These are phyloP conservation scores for Neosilurus hyrtlii DNA, from an alignment of 2,797 vertebrate species.

Conservation along the genomic window DNA sequence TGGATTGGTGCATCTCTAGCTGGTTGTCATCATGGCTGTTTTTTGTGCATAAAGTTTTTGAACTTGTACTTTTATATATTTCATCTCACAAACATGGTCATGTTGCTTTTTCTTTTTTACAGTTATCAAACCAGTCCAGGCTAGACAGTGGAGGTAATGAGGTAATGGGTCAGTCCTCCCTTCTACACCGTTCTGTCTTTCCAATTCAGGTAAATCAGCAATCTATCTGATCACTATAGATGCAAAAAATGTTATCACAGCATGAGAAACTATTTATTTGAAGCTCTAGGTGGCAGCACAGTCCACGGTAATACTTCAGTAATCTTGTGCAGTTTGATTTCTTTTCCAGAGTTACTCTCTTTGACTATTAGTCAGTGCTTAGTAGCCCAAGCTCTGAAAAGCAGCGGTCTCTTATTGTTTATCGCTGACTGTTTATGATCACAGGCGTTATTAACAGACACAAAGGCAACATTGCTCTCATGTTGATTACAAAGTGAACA, in stretches of 20 bases:
- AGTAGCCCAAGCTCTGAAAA: background rate
- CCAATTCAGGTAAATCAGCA: conserved; percentile 82
- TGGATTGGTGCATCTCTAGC: background rate
- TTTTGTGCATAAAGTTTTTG: background rate
- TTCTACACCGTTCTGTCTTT: conserved; percentile 88
- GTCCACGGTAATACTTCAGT: background rate
- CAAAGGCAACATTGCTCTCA: background rate
- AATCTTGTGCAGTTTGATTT: background rate
- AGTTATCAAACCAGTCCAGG: conserved; percentile 83
- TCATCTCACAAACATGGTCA: background rate
- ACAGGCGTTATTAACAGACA: background rate
- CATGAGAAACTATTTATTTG: background rate
- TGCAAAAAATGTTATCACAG: background rate
- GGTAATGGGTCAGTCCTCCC: conserved; percentile 82
- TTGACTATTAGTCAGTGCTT: background rate
- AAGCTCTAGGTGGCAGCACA: conserved; percentile 42
- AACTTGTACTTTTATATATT: background rate
- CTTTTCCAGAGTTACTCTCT: background rate
- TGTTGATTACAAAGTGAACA: background rate
- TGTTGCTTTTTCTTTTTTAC: conserved; percentile 2
- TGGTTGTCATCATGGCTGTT: background rate
- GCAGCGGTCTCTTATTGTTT: background rate
- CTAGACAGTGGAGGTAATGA: conserved; percentile 89
- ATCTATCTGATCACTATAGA: background rate
- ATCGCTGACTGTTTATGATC: background rate